phyloP scores from a whole-genome alignment of 2,113 vertebrate species.

The Bucco capensis region DNA sequence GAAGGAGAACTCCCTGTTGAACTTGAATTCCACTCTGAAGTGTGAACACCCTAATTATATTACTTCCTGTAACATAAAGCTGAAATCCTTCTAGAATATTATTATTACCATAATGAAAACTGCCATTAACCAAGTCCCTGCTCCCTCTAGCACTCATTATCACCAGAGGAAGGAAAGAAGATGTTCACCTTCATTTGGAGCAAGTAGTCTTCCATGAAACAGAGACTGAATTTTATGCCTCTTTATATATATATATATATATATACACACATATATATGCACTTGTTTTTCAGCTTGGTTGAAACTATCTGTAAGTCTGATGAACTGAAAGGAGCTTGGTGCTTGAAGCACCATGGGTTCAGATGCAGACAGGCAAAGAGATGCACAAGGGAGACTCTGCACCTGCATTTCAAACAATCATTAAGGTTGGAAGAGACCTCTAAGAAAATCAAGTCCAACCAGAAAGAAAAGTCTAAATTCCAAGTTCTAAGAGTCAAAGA shows the following conservation, averaged over 20 bases:
- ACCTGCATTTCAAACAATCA: too few relatives aligned
- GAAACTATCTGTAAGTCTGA: background rate
- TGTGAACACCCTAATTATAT: background rate
- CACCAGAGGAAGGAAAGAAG: background rate
- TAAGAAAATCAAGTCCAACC: too few relatives aligned
- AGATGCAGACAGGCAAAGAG: background rate
- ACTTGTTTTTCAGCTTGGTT: too few relatives aligned
- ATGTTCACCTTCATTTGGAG: background rate
- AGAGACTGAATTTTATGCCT: background rate
- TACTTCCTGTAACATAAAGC: background rate
- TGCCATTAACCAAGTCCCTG: background rate
- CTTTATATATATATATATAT: fast-evolving
- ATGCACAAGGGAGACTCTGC: background rate
- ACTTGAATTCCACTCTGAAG: background rate
- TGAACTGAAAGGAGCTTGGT: background rate
- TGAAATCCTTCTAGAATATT: background rate
- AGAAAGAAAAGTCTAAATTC: fast-evolving
- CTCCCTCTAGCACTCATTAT: background rate
- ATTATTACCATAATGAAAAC: background rate
- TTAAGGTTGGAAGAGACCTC: too few relatives aligned
- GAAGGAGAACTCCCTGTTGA: background rate
- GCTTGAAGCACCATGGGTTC: background rate
- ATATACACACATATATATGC: too few relatives aligned
- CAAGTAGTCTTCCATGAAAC: background rate
- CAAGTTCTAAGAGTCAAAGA: background rate